Evolutionary conservation across 2,888 invertebrate genomes (phyloP).

Genomic region (Metalampra italica): DNA sequence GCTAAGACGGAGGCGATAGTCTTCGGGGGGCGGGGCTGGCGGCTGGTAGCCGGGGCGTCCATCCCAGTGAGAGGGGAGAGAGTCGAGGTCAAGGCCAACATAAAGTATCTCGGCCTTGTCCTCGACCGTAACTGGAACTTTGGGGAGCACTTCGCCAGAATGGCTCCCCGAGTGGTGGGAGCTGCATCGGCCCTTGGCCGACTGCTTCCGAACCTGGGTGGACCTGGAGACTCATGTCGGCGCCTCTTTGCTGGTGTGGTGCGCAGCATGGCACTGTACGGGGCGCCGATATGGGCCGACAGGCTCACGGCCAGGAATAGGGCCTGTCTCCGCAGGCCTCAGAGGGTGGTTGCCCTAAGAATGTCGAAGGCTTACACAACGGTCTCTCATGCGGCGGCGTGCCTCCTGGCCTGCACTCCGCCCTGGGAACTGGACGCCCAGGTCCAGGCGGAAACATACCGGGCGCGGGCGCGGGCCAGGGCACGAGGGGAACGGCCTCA

Average conservation of each 20-base stretch:
- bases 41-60: background rate
- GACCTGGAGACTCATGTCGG: background rate
- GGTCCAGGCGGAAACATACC: constrained; percentile 2
- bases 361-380: constrained; percentile 10
- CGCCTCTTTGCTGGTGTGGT: background rate
- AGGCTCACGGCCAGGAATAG: background rate
- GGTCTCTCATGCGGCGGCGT: constrained; percentile 12
- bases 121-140: background rate
- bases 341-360: constrained; percentile 6
- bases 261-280: background rate
- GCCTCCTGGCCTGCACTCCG: constrained; percentile 8
- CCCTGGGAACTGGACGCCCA: constrained; percentile 15
- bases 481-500: background rate
- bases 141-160: background rate
- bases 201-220: background rate
- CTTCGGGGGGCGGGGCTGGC: background rate
- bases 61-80: background rate
- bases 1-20: background rate
- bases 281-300: background rate
- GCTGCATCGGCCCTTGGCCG: background rate
- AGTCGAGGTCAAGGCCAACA: background rate
- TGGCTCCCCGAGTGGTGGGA: too few relatives aligned
- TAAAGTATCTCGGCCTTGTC: background rate
- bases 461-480: background rate
- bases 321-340: background rate